Evolutionary conservation across 2,797 vertebrate genomes (phyloP).

Genomic region (Esox lucius): DNA sequence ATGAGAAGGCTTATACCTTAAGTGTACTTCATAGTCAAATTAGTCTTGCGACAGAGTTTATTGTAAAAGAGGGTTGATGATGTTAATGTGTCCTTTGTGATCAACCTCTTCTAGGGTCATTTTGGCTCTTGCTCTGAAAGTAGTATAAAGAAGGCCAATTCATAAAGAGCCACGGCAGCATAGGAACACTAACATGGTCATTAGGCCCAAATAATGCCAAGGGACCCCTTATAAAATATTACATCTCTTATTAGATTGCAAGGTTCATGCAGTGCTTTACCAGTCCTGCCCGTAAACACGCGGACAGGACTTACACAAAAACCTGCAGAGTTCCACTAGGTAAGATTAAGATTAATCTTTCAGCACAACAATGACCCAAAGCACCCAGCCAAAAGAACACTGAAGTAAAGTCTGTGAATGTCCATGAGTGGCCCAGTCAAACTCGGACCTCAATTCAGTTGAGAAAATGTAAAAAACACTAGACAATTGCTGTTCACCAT

Average conservation of each 20-base stretch:
- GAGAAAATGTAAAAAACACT: no score
- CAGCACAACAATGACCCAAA: no score
- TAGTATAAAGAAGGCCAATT: not conserved
- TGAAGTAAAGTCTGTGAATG: no score
- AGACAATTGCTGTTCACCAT: no score
- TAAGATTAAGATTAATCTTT: not conserved
- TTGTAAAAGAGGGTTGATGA: not conserved
- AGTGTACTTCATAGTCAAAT: not conserved
- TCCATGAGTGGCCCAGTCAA: no score
- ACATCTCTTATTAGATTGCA: not conserved
- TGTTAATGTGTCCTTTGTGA: not conserved
- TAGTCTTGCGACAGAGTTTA: no score
- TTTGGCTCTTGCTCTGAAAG: not conserved
- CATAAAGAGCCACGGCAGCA: not conserved
- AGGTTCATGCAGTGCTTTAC: not conserved
- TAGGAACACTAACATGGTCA: not conserved
- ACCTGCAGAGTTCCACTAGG: slow-evolving; percentile 17
- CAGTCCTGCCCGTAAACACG: no score
- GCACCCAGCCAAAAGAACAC: no score
- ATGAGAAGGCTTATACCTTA: not conserved
- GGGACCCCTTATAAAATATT: not conserved
- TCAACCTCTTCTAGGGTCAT: not conserved
- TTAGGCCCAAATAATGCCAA: not conserved
- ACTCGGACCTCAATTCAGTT: no score
- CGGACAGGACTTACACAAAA: slow-evolving; percentile 8